Evolutionary conservation across 2,113 vertebrate species (phyloP).

Genomic region (Gallinago jamesoni): DNA sequence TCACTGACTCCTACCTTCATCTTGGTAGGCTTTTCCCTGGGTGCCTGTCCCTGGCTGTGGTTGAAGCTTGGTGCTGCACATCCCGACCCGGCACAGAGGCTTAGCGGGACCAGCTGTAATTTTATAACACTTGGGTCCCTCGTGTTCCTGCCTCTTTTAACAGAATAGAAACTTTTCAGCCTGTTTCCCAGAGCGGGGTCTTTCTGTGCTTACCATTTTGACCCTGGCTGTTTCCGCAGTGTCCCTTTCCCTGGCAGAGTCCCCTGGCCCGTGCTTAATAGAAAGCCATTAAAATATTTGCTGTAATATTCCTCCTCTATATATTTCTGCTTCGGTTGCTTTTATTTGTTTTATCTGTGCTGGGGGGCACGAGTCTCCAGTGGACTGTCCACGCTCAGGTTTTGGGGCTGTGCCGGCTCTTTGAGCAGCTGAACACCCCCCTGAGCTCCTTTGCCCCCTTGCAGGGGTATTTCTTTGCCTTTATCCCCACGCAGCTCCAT

Average conservation of each 20-base stretch:
- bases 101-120: neutral
- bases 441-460: accelerated
- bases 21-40: too few species aligned
- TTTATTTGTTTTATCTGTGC: neutral
- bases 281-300: neutral
- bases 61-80: accelerated
- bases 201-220: neutral
- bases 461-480: neutral
- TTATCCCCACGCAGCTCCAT: neutral
- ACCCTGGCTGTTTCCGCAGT: neutral
- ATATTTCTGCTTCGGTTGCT: neutral
- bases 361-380: neutral
- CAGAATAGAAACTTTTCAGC: neutral
- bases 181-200: neutral
- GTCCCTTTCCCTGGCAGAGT: neutral
- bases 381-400: neutral
- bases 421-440: neutral
- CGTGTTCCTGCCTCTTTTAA: neutral
- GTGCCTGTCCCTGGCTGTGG: neutral
- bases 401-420: neutral
- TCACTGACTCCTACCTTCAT: neutral
- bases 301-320: neutral
- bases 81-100: neutral
- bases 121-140: neutral
- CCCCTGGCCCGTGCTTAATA: neutral